phyloP scores from a whole-genome alignment of 2,113 vertebrate genomes.

The Tachysurus vachellii region DNA sequence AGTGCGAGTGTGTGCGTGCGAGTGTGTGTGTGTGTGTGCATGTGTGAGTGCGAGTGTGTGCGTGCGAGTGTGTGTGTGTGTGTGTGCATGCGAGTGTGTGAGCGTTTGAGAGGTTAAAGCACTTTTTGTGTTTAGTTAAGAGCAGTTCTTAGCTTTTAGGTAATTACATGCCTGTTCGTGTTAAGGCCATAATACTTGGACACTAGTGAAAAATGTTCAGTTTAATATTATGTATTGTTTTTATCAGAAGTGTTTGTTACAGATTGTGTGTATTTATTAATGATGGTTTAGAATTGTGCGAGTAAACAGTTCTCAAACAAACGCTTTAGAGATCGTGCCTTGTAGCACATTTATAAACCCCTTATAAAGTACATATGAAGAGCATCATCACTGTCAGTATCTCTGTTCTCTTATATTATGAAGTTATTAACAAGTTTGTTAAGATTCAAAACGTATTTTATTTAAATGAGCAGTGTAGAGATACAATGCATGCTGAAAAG shows the following conservation, averaged over 20 bases:
- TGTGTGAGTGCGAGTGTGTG: slow-evolving; percentile 54
- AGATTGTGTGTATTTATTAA: slow-evolving; percentile 6
- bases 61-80: slow-evolving; percentile 67
- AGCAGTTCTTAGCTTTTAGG: not conserved
- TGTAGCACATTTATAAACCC: not conserved
- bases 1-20: slow-evolving; percentile 64
- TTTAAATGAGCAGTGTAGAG: not conserved
- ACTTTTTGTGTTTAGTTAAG: slow-evolving; percentile 66
- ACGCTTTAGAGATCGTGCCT: not conserved
- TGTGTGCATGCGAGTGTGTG: slow-evolving; percentile 62
- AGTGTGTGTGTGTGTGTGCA: slow-evolving; percentile 45
- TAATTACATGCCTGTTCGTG: not conserved
- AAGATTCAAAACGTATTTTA: not conserved
- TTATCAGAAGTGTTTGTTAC: not conserved
- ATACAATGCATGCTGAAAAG: not conserved
- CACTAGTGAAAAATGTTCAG: not conserved
- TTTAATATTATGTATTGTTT: not conserved
- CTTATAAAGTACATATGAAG: not conserved
- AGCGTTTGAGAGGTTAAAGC: slow-evolving; percentile 70
- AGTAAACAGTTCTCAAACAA: not conserved
- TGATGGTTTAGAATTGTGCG: slow-evolving; percentile 11
- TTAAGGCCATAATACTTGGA: not conserved
- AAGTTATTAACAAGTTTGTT: not conserved
- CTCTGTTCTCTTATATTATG: not conserved
- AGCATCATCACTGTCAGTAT: slow-evolving; percentile 13